A percentile compares a stretch with the other conserved stretches of the same genome.
Conservation (phyloP, 2,888 invertebrate species). For the Scaptomyza tumidula region DNA sequence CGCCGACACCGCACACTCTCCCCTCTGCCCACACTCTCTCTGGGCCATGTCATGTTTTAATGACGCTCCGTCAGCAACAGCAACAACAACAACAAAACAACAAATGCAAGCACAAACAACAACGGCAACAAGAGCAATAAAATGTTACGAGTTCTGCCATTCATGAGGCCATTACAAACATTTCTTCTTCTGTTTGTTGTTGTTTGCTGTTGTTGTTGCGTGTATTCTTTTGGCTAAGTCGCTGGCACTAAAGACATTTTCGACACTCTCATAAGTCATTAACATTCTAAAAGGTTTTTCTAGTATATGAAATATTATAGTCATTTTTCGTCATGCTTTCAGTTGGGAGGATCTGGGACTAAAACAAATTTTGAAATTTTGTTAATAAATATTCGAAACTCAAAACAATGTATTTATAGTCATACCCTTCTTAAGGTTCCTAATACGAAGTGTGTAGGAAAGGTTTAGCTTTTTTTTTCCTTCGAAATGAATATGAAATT, state of each 20-base stretch:
- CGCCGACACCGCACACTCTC: too few relatives aligned
- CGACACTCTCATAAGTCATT: slow-evolving; percentile 70
- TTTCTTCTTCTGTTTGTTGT: slow-evolving; percentile 30
- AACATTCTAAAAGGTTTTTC: slow-evolving; percentile 77
- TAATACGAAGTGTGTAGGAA: not conserved
- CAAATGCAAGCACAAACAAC: slow-evolving; percentile 19
- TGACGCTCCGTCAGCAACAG: slow-evolving; percentile 54
- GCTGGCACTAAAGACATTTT: slow-evolving; percentile 55
- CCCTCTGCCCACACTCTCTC: not conserved
- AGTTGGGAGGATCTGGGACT: not conserved
- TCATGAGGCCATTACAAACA: slow-evolving; percentile 68
- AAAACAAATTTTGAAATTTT: not conserved
- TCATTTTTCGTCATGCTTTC: slow-evolving; percentile 23
- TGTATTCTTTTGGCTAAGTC: slow-evolving; percentile 4
- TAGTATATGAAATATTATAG: slow-evolving; percentile 63
- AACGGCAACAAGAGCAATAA: slow-evolving; percentile 69
- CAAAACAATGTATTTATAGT: not conserved
- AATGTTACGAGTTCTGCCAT: slow-evolving; percentile 63
- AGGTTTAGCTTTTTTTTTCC: too few relatives aligned
- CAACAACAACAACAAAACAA: slow-evolving; percentile 1
- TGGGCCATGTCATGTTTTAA: slow-evolving; percentile 74
- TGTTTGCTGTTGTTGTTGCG: slow-evolving; percentile 5
- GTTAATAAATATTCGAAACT: not conserved
- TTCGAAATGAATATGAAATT: too few relatives aligned
- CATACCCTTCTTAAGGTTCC: not conserved